These are phyloP conservation scores for Mycteria americana DNA, from an alignment of 2,797 vertebrate genomes.

Conservation along the genomic window DNA sequence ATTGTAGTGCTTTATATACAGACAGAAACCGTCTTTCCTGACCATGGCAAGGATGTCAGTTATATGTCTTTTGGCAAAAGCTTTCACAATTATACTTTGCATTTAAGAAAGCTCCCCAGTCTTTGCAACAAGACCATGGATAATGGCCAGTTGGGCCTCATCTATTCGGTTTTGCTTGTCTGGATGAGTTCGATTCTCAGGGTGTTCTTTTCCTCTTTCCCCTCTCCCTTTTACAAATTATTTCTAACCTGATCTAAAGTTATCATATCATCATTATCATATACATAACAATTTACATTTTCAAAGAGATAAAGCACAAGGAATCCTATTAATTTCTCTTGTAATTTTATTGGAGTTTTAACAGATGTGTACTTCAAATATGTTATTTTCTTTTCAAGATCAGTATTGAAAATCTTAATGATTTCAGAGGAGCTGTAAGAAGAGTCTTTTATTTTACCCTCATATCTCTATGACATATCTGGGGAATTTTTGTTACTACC, in stretches of 20 bases:
- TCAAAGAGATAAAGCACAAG: background rate
- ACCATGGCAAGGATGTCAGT: background rate
- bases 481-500: background rate
- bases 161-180: background rate
- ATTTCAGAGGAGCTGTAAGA: background rate
- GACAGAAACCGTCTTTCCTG: slow-evolving; percentile 36
- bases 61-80: background rate
- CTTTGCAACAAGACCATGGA: background rate
- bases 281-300: background rate
- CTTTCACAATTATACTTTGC: slow-evolving; percentile 4
- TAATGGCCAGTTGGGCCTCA: background rate
- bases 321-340: background rate
- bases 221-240: background rate
- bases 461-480: background rate
- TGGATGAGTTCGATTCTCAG: background rate
- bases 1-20: slow-evolving; percentile 29
- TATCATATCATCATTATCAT: background rate
- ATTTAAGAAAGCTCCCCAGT: background rate
- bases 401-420: background rate
- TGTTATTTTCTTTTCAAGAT: background rate
- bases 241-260: background rate
- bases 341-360: background rate
- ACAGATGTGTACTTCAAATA: background rate
- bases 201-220: background rate
- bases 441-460: background rate